Evolutionary conservation across 2,888 invertebrate genomes (phyloP).

Genomic region (Pogonocherus hispidulus): DNA sequence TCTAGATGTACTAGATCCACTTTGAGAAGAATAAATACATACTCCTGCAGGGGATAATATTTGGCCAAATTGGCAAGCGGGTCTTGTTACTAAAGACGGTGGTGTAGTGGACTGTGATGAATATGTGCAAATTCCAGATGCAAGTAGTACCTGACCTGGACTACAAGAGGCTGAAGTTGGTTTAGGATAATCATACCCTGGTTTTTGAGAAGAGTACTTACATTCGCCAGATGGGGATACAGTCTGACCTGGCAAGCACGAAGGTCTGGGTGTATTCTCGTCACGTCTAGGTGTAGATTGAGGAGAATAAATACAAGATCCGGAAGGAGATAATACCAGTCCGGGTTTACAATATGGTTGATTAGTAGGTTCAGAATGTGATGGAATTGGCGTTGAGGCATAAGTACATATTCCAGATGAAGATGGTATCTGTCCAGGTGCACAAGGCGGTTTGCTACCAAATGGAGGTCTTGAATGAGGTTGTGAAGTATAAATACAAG

Average conservation of each 20-base stretch:
- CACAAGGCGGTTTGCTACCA: conserved; percentile 27
- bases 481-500: not conserved
- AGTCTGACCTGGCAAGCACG: conserved; percentile 65
- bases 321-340: conserved; percentile 28
- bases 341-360: not conserved
- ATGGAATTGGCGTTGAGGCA: conserved; percentile 24
- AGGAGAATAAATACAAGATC: conserved; percentile 43
- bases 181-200: too few species aligned
- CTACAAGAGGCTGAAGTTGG: not conserved
- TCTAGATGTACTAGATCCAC: too few species aligned
- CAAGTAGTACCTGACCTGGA: not conserved
- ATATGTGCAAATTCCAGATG: too few species aligned
- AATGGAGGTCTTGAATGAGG: conserved; percentile 4
- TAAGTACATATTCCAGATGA: conserved; percentile 42
- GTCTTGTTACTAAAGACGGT: conserved; percentile 11
- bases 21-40: too few species aligned
- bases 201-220: not conserved
- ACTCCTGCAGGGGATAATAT: conserved; percentile 33
- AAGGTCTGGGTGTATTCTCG: not conserved
- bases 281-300: conserved; percentile 27
- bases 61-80: conserved; percentile 31
- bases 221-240: not conserved
- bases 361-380: conserved; percentile 48
- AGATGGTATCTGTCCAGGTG: conserved; percentile 35
- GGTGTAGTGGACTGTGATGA: not conserved